Evolutionary conservation across 2,797 vertebrate species (phyloP).

Genomic region (Parambassis ranga): DNA sequence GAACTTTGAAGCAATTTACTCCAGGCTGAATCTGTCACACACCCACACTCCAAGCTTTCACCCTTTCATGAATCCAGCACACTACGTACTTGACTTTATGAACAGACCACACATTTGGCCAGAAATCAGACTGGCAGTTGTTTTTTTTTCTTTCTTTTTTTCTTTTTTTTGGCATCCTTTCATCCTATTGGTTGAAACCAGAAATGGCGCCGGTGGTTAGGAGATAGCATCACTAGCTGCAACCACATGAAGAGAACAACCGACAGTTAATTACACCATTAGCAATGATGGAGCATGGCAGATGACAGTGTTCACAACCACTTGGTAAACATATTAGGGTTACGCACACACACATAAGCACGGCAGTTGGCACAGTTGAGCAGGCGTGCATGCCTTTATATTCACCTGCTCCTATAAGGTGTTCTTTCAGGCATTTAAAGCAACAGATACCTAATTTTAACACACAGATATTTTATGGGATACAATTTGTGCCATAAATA

Average conservation of each 20-base stretch:
- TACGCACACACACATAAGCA: neutral
- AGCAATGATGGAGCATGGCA: constrained; percentile 43
- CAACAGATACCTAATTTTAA: neutral
- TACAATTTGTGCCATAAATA: too few relatives aligned
- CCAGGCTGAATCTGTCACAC: neutral
- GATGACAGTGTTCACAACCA: constrained; percentile 49
- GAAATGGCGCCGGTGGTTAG: constrained; percentile 73
- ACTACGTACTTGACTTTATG: constrained; percentile 36
- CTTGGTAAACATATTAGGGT: constrained; percentile 37
- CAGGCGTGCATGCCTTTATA: neutral
- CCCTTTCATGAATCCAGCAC: neutral
- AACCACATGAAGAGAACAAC: constrained; percentile 78
- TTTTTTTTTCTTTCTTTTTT: neutral
- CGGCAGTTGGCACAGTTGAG: neutral
- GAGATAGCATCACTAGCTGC: constrained; percentile 70
- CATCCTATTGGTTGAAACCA: constrained; percentile 31
- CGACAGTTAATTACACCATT: constrained; percentile 77
- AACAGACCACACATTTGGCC: constrained; percentile 70
- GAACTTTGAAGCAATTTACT: neutral
- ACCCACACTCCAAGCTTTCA: neutral
- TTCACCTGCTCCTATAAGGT: neutral
- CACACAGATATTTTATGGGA: too few relatives aligned
- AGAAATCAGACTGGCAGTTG: constrained; percentile 28
- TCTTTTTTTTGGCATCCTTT: constrained; percentile 14
- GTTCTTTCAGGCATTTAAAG: neutral